Percentiles rank a stretch among this genome's conserved stretches.
These are phyloP conservation scores for Limnodromus scolopaceus DNA, from an alignment of 2,797 vertebrate species.

Conservation along the genomic window DNA sequence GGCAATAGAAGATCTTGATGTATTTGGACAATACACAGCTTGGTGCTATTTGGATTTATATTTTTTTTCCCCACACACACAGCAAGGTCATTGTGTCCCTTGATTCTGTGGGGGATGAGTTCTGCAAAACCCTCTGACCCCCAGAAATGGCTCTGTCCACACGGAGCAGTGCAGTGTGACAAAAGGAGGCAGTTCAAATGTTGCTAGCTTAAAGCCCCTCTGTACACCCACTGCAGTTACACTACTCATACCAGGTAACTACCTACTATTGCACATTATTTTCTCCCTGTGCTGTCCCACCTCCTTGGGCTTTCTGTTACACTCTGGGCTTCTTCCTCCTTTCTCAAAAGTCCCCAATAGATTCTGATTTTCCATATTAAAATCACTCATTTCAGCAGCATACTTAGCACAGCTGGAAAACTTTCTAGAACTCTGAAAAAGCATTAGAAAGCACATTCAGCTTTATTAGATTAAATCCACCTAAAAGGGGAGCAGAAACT, in stretches of 20 bases:
- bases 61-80: background rate
- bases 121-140: background rate
- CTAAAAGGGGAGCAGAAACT: background rate
- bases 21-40: background rate
- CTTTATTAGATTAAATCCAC: background rate
- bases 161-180: background rate
- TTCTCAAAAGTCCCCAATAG: background rate
- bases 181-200: background rate
- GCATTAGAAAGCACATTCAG: background rate
- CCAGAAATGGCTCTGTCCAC: background rate
- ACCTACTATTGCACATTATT: background rate
- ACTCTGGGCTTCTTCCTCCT: background rate
- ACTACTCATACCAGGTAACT: background rate
- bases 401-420: background rate
- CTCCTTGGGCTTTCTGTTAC: background rate
- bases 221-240: background rate
- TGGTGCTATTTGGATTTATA: background rate
- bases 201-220: background rate
- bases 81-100: background rate
- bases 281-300: background rate
- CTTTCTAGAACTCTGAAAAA: background rate
- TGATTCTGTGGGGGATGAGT: background rate
- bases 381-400: background rate
- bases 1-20: background rate
- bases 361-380: background rate